phyloP scores from a whole-genome alignment of 2,888 invertebrate genomes.

The Megalurothrips usitatus region DNA sequence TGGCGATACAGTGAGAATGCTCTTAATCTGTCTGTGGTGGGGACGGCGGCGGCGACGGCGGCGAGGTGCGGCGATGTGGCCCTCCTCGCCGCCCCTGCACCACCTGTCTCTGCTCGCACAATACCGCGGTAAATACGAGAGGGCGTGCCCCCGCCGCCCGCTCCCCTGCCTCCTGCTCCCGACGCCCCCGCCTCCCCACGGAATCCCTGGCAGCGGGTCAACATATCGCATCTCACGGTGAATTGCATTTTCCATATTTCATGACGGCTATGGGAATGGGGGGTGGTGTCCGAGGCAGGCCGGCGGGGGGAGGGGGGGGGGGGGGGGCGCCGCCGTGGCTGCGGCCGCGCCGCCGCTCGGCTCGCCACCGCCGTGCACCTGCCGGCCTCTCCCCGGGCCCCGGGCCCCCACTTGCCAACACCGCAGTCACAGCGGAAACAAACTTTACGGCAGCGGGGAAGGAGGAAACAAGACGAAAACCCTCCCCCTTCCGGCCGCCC shows the following conservation, averaged over 20 bases:
- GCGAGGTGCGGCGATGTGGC: no score
- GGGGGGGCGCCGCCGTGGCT: no score
- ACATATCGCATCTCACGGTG: neutral
- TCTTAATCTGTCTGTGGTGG: no score
- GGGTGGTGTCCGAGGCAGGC: neutral
- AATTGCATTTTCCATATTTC: constrained; percentile 13
- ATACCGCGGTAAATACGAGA: no score
- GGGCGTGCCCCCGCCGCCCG: no score
- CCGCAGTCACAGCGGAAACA: constrained; percentile 23
- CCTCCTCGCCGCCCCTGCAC: no score
- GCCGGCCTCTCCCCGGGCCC: neutral
- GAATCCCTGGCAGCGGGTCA: neutral
- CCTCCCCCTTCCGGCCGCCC: no score
- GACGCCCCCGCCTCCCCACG: neutral
- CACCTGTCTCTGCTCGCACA: no score
- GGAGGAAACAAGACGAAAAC: constrained; percentile 7
- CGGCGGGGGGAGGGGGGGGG: neutral
- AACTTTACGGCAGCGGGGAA: neutral
- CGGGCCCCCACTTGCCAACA: neutral
- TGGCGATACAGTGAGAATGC: no score
- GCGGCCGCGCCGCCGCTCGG: neutral
- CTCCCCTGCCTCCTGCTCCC: no score
- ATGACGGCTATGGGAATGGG: neutral
- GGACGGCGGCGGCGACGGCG: no score
- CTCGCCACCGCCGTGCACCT: neutral